Evolutionary conservation across 1,140 invertebrate genomes (phyloP).

Genomic region (Orchestia grillus): DNA sequence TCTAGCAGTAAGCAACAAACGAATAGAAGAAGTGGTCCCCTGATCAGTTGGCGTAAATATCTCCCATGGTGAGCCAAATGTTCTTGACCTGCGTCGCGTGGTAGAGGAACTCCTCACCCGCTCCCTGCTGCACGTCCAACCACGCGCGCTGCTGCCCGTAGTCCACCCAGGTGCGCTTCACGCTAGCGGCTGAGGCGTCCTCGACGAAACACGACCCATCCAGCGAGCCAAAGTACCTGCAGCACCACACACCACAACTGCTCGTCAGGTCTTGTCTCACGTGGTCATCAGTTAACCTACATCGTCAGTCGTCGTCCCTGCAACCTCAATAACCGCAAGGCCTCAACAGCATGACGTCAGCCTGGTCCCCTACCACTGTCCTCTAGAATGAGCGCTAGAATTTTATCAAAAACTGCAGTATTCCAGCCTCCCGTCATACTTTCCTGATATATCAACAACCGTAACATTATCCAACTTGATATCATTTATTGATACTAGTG

Average conservation of each 20-base stretch:
- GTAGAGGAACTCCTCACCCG: slow-evolving; percentile 73
- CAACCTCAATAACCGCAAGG: too few species aligned
- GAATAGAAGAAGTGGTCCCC: neutral
- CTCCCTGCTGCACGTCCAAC: slow-evolving; percentile 70
- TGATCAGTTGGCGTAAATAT: slow-evolving; percentile 74
- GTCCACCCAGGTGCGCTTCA: slow-evolving; percentile 74
- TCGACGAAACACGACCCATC: slow-evolving; percentile 73
- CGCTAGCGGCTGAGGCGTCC: slow-evolving; percentile 70
- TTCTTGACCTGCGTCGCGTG: slow-evolving; percentile 73
- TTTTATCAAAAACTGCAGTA: too few species aligned
- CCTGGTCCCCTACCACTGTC: too few species aligned
- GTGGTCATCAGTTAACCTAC: too few species aligned
- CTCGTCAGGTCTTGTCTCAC: too few species aligned
- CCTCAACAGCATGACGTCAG: too few species aligned
- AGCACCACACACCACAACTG: neutral
- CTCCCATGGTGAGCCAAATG: slow-evolving; percentile 74
- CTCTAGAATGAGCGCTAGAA: too few species aligned
- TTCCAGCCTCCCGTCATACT: too few species aligned
- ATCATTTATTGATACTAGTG: too few species aligned
- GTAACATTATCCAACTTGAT: too few species aligned
- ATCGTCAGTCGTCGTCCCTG: too few species aligned
- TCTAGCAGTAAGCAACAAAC: neutral
- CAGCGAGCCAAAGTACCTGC: slow-evolving; percentile 67
- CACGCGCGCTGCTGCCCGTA: slow-evolving; percentile 70
- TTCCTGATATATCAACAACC: too few species aligned